Conservation (phyloP, 2,888 invertebrate species). For the Protonemura montana region DNA sequence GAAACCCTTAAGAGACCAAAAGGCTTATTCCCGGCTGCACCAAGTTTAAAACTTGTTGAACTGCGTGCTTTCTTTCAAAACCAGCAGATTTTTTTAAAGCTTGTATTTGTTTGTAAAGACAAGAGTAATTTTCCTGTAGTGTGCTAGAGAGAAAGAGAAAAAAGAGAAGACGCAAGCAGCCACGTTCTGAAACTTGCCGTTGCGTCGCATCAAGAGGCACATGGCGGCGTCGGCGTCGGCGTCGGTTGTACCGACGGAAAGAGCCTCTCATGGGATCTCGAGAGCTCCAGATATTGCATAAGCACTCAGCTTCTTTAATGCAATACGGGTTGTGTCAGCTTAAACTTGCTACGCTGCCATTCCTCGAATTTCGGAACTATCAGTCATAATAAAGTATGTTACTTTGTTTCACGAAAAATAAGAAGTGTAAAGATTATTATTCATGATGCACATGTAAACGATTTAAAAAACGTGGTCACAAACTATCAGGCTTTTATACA, state of each 20-base stretch:
- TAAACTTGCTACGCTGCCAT: background rate
- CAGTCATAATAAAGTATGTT: constrained; percentile 7
- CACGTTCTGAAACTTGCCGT: background rate
- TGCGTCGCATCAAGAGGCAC: background rate
- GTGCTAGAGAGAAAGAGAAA: background rate
- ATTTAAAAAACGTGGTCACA: background rate
- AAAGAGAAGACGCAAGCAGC: no score
- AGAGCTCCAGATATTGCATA: background rate
- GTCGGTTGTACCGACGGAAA: background rate
- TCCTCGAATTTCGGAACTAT: background rate
- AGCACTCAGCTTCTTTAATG: constrained; percentile 29
- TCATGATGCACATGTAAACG: background rate
- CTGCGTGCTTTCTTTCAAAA: no score
- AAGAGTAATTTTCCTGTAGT: background rate
- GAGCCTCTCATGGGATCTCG: background rate
- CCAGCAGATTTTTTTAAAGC: background rate
- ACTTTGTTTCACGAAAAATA: background rate
- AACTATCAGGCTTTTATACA: background rate
- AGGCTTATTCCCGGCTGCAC: no score
- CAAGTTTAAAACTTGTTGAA: no score
- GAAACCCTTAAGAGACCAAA: no score
- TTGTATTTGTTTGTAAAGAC: background rate
- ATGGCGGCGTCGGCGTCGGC: background rate
- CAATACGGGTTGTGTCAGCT: constrained; percentile 9
- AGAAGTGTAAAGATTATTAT: background rate